These are phyloP conservation scores for Helleia helle DNA, from an alignment of 2,888 invertebrate genomes.

Conservation along the genomic window DNA sequence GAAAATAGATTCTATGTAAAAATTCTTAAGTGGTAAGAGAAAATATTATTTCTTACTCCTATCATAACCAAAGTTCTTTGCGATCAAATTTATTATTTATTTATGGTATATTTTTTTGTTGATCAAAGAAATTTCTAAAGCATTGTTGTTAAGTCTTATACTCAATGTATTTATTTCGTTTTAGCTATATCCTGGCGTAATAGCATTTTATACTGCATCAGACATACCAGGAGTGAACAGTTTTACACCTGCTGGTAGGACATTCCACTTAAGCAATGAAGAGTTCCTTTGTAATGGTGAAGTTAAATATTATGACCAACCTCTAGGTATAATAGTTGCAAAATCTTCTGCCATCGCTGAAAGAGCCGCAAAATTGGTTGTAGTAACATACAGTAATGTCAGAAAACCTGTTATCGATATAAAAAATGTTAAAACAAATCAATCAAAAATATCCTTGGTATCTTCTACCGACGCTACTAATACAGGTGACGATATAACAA, in stretches of 20 bases:
- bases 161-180: not conserved
- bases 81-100: too few relatives aligned
- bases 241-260: conserved; percentile 36
- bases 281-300: conserved; percentile 63
- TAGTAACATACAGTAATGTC: conserved; percentile 59
- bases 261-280: conserved; percentile 29
- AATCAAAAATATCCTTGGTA: conserved; percentile 24
- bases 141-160: too few relatives aligned
- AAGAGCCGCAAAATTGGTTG: conserved; percentile 65
- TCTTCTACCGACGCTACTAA: conserved; percentile 24
- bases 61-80: too few relatives aligned
- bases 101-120: too few relatives aligned
- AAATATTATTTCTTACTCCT: too few relatives aligned
- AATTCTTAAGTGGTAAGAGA: too few relatives aligned
- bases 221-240: conserved; percentile 77
- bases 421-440: conserved; percentile 28
- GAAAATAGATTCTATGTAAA: not conserved
- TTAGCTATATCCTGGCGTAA: conserved; percentile 73
- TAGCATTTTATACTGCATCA: conserved; percentile 72
- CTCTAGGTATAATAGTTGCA: conserved; percentile 78
- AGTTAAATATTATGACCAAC: conserved; percentile 76
- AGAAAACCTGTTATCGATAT: conserved; percentile 36
- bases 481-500: conserved; percentile 27
- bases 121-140: too few relatives aligned
- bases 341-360: conserved; percentile 60